Conservation (phyloP, 2,113 vertebrate species). For the Gnathonemus echidnorhynchus region DNA sequence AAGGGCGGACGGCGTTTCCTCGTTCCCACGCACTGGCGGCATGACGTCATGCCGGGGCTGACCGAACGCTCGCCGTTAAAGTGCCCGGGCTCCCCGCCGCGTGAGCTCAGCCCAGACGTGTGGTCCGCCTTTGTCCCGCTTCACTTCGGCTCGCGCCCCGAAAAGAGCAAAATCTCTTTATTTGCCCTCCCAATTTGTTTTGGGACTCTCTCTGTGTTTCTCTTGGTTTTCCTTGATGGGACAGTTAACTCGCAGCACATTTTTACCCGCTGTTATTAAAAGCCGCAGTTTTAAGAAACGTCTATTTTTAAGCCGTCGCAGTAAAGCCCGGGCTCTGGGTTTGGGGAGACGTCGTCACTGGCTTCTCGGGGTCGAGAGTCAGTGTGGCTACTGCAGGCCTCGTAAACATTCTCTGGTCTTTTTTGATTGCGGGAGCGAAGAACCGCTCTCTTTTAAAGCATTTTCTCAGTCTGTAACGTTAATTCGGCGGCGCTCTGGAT, state of each 20-base stretch:
- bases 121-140: background rate
- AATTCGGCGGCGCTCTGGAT: slow-evolving; percentile 27
- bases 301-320: slow-evolving; percentile 59
- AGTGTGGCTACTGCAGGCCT: slow-evolving; percentile 24
- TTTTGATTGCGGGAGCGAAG: slow-evolving; percentile 28
- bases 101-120: background rate
- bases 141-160: background rate
- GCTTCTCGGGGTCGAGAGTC: slow-evolving; percentile 13
- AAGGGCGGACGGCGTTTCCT: background rate
- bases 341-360: slow-evolving; percentile 24
- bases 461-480: slow-evolving; percentile 34
- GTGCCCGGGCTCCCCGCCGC: background rate
- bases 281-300: slow-evolving; percentile 59
- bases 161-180: slow-evolving; percentile 36
- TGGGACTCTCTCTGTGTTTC: slow-evolving; percentile 51
- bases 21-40: background rate
- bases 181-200: slow-evolving; percentile 63
- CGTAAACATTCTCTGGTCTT: slow-evolving; percentile 32
- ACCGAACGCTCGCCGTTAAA: background rate
- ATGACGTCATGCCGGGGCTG: background rate
- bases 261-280: slow-evolving; percentile 65
- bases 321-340: slow-evolving; percentile 38
- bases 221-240: slow-evolving; percentile 56
- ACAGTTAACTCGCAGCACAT: slow-evolving; percentile 62
- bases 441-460: slow-evolving; percentile 28